A percentile compares a stretch with the other conserved stretches of the same genome.
phyloP scores from a whole-genome alignment of 2,888 invertebrate species.

The Xanthia togata region DNA sequence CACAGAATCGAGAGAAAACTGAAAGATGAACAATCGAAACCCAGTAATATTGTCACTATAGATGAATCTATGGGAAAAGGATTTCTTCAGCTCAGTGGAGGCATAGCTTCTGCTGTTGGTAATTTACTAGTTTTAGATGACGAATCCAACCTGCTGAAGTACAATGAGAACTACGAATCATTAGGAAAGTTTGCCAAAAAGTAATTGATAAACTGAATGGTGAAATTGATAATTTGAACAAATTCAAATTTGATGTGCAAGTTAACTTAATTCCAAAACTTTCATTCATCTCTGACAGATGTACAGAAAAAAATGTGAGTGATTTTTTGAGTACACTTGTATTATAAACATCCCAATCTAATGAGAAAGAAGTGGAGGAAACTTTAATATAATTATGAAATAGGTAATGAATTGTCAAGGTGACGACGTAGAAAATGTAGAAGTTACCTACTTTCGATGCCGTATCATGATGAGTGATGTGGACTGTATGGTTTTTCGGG shows the following conservation, averaged over 20 bases:
- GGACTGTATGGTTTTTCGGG: too few relatives aligned
- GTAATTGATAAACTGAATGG: slow-evolving; percentile 19
- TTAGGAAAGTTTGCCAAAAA: slow-evolving; percentile 18
- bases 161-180: slow-evolving; percentile 10
- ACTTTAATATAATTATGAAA: background rate
- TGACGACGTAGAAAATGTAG: background rate
- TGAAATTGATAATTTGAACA: background rate
- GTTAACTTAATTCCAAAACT: slow-evolving; percentile 41
- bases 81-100: slow-evolving; percentile 30
- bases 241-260: slow-evolving; percentile 32
- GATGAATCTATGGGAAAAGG: slow-evolving; percentile 33
- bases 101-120: slow-evolving; percentile 53
- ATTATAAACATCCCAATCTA: background rate
- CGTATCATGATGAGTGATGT: slow-evolving; percentile 44
- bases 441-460: slow-evolving; percentile 25
- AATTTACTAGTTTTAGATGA: slow-evolving; percentile 40
- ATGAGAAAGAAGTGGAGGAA: background rate
- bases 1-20: slow-evolving; percentile 31
- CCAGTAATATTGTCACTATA: slow-evolving; percentile 18
- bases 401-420: background rate
- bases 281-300: background rate
- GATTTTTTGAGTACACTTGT: slow-evolving; percentile 21
- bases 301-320: background rate
- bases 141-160: slow-evolving; percentile 14
- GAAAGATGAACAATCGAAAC: slow-evolving; percentile 7